Evolutionary conservation across 2,113 vertebrate species (phyloP), one percentile per base, ranked within the genome.

Genomic region (Alaudala cheleensis): DNA sequence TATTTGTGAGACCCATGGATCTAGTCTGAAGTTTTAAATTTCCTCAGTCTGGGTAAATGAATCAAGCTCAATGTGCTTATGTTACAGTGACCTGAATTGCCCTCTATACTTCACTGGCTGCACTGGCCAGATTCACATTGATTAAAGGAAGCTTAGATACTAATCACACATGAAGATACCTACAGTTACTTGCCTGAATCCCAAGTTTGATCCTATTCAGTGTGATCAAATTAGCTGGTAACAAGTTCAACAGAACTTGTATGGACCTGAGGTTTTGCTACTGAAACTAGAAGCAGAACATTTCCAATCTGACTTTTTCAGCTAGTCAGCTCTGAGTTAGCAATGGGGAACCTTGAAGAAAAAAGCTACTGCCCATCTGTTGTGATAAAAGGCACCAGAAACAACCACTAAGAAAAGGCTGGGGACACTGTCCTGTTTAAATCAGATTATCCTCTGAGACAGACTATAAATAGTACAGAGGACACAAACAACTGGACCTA

Each of bases 141-240:
- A 92, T 70, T 89, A 89, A 91, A 91, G 56, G 56, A 86, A 93
- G 87, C 81, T 95, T 79, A 93, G 40, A 69, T n/a, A 76, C 84
- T 85, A 90, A 93, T 81, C 65, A 82, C 61, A 71, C 25, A 79
- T 13, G 73, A 78, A 93, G 85, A 94, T 54, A 87, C 53, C 87
- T 88, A 69, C 44, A 90, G 51, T 84, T 64, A 71, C 62, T 76
- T 82, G 78, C 57, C 53, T 49, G 78, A 87, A 91, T 81, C 53
- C 66, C 31, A 10, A 87, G 84, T 57, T 79, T 91, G 85, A 10
- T 71, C 57, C 81, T 84, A 95, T 14, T 57, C 53, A 64, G 26
- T 71, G 15, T 61, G 29, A 90, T 58, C 44, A 88, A 86, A 47
- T 61, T 73, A 92, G 33, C 29, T 66, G 39, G 47, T n/a, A 84